Evolutionary conservation across 2,888 invertebrate species (phyloP), one percentile per base, ranked within the genome.

Genomic region (Cordilura impudica): DNA sequence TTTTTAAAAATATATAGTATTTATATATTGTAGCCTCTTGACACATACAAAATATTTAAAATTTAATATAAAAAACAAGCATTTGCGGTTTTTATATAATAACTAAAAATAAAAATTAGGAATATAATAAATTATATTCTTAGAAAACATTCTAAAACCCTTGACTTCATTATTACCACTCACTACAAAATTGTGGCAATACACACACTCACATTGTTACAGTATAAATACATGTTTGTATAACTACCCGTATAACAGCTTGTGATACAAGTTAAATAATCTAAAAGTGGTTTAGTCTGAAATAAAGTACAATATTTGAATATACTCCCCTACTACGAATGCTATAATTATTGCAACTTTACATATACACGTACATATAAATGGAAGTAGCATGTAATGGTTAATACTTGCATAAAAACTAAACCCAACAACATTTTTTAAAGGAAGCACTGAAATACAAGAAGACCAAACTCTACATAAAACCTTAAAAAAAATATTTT

Each of bases 261-360:
- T 75, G 79, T 31, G 71, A 31, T 66, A 79, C 79, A 79, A 61
- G 71, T 45, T 66, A 79, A 75, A 51, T 79, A 61, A 79, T 71
- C 66, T 61, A 26, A 49, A 79, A 75, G 71, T 61, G 79, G 79
- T 79, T 79, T 71, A 63, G 31, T 58, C 45, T 39, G 61, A 75
- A 67, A 8, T 61, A 71, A 75, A 39, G 63, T 53, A 63, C 47
- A 71, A 70, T 71, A 66, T 67, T 72, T 35, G 63, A 72, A 35
- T 18, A 47, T 51, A 51, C 31, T 56, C 8, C 39, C 39, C 18
- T 23, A 31, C 18, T 31, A 45, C 16, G 14, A 4, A 18, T 21
- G 14, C 23, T 23, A 39, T n/a, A 45, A 43, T 19, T 18, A 56
- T 19, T 54, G 31, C 29, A 29, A 54, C 54, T 16, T n/a, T n/a